phyloP scores from a whole-genome alignment of 1,140 invertebrate species.

The Hormaphis cornu region DNA sequence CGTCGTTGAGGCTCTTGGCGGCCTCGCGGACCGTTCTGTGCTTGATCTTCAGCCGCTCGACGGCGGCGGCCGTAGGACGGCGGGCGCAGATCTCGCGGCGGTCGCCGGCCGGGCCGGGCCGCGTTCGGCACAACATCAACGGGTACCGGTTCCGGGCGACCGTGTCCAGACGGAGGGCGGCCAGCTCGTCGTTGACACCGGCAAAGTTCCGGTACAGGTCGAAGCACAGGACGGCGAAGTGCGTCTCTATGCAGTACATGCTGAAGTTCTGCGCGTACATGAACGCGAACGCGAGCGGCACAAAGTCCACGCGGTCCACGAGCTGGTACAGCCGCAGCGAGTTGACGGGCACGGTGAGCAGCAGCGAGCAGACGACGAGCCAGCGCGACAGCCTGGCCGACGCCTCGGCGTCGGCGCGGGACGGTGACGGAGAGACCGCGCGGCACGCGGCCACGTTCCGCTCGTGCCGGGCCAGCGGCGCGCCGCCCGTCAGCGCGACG shows the following conservation, averaged over 20 bases:
- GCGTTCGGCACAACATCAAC: neutral
- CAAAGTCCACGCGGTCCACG: neutral
- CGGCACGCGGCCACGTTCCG: neutral
- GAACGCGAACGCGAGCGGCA: neutral
- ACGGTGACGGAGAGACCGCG: neutral
- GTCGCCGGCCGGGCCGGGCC: no score
- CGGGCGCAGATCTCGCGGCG: no score
- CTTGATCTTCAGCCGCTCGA: neutral
- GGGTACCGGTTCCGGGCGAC: neutral
- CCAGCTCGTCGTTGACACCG: neutral
- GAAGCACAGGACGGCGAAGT: neutral
- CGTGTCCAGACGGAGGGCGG: neutral
- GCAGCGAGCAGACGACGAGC: neutral
- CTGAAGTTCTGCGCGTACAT: conserved; percentile 1
- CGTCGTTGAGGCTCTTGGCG: neutral
- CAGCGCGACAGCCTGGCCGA: neutral
- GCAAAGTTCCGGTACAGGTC: neutral
- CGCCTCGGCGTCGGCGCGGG: neutral
- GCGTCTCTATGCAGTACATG: neutral
- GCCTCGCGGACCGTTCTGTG: neutral
- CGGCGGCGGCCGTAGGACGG: neutral
- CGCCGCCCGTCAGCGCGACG: neutral
- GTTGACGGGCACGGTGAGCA: neutral
- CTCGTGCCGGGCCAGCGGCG: neutral
- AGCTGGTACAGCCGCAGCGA: neutral